Percentiles rank a stretch among this genome's conserved stretches.
These are phyloP conservation scores for Hydrocynus forskahlii DNA, from an alignment of 2,797 vertebrate genomes.

Conservation along the genomic window DNA sequence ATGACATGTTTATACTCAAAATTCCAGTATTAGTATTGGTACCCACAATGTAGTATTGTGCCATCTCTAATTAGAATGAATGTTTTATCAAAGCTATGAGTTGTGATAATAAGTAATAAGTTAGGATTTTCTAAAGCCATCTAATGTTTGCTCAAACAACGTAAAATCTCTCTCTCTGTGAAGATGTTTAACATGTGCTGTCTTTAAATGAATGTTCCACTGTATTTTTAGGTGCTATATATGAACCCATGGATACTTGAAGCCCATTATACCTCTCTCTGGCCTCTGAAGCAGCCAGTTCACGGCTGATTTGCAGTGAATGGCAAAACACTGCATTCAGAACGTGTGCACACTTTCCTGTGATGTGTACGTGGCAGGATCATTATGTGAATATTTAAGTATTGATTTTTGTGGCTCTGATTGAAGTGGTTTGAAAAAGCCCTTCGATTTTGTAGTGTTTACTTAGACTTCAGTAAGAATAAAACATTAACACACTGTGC, in stretches of 20 bases:
- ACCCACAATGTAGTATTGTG: too few species aligned
- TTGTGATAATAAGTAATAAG: too few species aligned
- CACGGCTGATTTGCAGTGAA: conserved; percentile 5
- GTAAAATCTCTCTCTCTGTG: not conserved
- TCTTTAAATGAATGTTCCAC: not conserved
- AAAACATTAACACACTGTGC: not conserved
- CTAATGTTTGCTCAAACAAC: too few species aligned
- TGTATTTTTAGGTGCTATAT: not conserved
- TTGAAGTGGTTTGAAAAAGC: conserved; percentile 4
- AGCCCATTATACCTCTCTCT: not conserved
- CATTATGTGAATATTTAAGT: not conserved
- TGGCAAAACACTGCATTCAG: conserved; percentile 1
- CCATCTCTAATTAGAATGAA: too few species aligned
- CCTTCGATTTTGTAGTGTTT: not conserved
- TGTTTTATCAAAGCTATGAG: too few species aligned
- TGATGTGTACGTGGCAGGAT: not conserved
- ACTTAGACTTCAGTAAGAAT: conserved; percentile 12
- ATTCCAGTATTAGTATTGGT: too few species aligned
- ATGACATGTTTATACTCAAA: too few species aligned
- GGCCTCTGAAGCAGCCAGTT: conserved; percentile 13
- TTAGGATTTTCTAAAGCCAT: too few species aligned
- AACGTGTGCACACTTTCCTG: not conserved
- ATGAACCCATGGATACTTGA: conserved; percentile 3
- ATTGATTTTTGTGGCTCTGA: not conserved
- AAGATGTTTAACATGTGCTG: not conserved